Percentiles rank a stretch among this genome's conserved stretches.
phyloP scores from a whole-genome alignment of 2,113 vertebrate species.

The Silurus glanis region DNA sequence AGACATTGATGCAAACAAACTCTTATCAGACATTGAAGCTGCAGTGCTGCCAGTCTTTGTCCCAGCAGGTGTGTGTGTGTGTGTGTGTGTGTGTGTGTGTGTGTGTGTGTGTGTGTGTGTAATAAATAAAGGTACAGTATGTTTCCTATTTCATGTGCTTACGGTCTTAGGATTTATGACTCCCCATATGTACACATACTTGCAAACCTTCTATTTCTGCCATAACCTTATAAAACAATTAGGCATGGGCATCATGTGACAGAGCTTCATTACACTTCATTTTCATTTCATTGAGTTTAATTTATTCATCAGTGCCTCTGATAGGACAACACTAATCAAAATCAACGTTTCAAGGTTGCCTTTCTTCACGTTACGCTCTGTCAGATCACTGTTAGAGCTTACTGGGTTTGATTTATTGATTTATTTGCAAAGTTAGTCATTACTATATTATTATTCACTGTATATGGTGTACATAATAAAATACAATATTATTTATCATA shows the following conservation, averaged over 20 bases:
- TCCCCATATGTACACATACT: not conserved
- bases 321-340: not conserved
- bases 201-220: not conserved
- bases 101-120: not conserved
- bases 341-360: too few relatives aligned
- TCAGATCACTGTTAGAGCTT: not conserved
- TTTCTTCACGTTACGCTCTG: not conserved
- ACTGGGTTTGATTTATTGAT: not conserved
- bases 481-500: not conserved
- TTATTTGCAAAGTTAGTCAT: not conserved
- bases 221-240: not conserved
- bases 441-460: not conserved
- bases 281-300: not conserved
- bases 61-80: slow-evolving; percentile 1
- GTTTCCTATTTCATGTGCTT: not conserved
- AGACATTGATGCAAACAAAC: not conserved
- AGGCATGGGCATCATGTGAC: not conserved
- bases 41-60: slow-evolving; percentile 18
- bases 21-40: slow-evolving; percentile 25
- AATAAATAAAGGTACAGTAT: slow-evolving; percentile 1
- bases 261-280: not conserved
- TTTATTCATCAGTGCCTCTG: not conserved
- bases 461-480: not conserved
- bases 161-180: slow-evolving; percentile 11
- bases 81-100: not conserved